These are phyloP conservation scores for Sylvilagus bachmani DNA, from an alignment of 2,113 vertebrate genomes.

Conservation along the genomic window DNA sequence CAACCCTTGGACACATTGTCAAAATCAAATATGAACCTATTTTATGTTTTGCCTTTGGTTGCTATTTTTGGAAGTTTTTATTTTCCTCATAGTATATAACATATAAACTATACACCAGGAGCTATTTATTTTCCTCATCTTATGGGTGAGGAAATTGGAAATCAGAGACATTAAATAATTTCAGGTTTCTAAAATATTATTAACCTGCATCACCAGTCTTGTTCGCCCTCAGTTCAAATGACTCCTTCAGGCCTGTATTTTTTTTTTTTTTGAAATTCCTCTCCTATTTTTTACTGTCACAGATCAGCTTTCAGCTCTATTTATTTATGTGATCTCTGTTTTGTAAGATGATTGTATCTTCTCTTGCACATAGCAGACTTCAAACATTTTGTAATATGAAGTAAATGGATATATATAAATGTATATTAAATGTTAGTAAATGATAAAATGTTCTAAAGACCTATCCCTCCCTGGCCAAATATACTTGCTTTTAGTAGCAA, in stretches of 20 bases:
- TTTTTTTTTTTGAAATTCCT: not conserved
- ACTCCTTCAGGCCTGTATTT: not conserved
- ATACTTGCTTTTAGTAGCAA: not conserved
- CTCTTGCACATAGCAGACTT: not conserved
- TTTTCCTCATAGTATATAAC: not conserved
- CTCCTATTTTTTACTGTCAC: not conserved
- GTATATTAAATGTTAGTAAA: not conserved
- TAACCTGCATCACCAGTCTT: not conserved
- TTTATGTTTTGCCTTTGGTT: not conserved
- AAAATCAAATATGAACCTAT: not conserved
- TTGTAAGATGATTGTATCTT: not conserved
- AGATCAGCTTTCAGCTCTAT: not conserved
- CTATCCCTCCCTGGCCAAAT: not conserved
- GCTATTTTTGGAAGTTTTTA: not conserved
- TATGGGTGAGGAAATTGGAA: not conserved
- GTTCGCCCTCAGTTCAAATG: not conserved
- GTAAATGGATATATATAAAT: not conserved
- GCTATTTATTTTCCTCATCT: not conserved
- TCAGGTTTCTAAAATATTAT: not conserved
- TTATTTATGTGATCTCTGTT: not conserved
- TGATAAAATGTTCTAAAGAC: not conserved
- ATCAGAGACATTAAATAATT: not conserved
- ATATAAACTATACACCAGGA: not conserved
- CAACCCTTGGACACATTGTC: not conserved
- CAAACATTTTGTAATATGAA: not conserved